Evolutionary conservation across 2,797 vertebrate genomes (phyloP).

Genomic region (Rhinoraja longicauda): DNA sequence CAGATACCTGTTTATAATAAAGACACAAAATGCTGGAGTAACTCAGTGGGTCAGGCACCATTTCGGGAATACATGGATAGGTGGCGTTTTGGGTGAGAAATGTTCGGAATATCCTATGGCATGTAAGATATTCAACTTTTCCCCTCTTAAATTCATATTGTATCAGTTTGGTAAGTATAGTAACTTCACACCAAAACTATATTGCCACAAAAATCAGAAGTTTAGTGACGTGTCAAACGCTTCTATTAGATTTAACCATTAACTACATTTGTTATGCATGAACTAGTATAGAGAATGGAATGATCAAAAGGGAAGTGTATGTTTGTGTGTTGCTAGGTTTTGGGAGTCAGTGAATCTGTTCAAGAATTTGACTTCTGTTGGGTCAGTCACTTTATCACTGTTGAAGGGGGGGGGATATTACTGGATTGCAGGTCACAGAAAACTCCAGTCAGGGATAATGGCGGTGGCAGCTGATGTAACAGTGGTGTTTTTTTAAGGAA

Average conservation of each 20-base stretch:
- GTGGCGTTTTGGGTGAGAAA: too few species aligned
- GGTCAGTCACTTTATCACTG: background rate
- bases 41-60: too few species aligned
- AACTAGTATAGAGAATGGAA: background rate
- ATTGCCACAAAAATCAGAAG: background rate
- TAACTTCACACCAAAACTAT: background rate
- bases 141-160: background rate
- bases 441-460: background rate
- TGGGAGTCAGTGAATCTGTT: background rate
- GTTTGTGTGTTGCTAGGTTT: background rate
- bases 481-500: too few species aligned
- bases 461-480: too few species aligned
- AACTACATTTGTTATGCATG: background rate
- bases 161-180: background rate
- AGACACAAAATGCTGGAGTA: too few species aligned
- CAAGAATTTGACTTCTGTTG: background rate
- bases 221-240: background rate
- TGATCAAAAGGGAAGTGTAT: background rate
- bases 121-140: too few species aligned
- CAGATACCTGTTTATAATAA: too few species aligned
- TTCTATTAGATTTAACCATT: background rate
- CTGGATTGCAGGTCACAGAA: background rate
- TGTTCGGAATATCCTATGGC: too few species aligned
- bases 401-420: background rate
- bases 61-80: too few species aligned